phyloP scores from a whole-genome alignment of 2,113 vertebrate species.

The Pheucticus melanocephalus region DNA sequence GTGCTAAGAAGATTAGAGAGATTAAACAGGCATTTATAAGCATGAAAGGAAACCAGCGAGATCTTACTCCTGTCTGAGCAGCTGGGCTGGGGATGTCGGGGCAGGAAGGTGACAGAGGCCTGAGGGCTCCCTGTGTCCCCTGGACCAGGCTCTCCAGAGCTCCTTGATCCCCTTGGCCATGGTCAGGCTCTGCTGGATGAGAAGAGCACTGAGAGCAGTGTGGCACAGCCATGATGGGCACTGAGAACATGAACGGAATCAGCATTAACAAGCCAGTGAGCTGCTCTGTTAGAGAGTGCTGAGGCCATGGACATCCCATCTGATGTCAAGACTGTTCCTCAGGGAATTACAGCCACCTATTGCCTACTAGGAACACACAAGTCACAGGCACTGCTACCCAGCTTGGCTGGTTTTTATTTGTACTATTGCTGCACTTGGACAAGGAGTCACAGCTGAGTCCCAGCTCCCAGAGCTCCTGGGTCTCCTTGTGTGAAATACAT shows the following conservation, averaged over 20 bases:
- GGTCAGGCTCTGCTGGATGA: not conserved
- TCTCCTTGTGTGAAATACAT: not conserved
- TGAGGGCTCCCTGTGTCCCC: not conserved
- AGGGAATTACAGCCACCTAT: not conserved
- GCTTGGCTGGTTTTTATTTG: not conserved
- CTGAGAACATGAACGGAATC: not conserved
- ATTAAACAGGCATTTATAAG: not conserved
- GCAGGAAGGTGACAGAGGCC: accelerated
- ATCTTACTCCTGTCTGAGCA: not conserved
- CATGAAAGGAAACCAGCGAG: not conserved
- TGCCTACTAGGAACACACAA: not conserved
- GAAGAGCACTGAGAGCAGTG: accelerated
- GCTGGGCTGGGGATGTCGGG: accelerated
- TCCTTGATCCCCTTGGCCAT: accelerated
- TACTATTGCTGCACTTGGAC: not conserved
- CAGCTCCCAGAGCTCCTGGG: not conserved
- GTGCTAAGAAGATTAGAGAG: not conserved
- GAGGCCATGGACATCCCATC: not conserved
- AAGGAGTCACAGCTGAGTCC: not conserved
- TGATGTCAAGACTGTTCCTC: not conserved
- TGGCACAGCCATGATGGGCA: not conserved
- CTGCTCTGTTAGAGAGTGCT: not conserved
- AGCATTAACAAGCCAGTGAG: not conserved
- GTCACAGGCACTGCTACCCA: not conserved
- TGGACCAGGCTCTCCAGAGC: not conserved